Percentiles rank a stretch among this genome's conserved stretches.
phyloP scores from a whole-genome alignment of 2,113 vertebrate species.

The Phoxinus phoxinus region DNA sequence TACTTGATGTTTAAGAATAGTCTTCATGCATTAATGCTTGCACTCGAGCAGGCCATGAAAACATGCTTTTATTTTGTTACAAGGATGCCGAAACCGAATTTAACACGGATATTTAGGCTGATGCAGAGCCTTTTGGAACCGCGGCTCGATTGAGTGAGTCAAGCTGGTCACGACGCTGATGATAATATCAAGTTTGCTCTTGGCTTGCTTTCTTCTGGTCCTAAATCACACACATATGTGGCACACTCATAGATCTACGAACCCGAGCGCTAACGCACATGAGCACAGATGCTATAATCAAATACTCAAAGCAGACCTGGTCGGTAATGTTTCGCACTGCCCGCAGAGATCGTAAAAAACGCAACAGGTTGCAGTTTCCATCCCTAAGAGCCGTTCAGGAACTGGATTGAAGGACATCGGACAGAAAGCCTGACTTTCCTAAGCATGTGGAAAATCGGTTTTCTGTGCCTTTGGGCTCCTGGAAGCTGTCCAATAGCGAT shows the following conservation, averaged over 20 bases:
- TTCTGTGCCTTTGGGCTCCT: neutral
- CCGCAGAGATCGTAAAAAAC: conserved; percentile 6
- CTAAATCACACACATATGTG: conserved; percentile 58
- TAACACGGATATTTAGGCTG: conserved; percentile 48
- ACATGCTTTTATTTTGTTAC: neutral
- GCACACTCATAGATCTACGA: conserved; percentile 5
- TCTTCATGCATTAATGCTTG: conserved; percentile 7
- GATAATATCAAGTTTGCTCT: conserved; percentile 45
- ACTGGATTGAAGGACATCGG: conserved; percentile 6
- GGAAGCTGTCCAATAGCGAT: neutral
- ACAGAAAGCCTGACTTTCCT: neutral
- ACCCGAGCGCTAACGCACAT: neutral
- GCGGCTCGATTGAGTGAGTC: conserved; percentile 11
- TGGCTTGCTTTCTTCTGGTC: conserved; percentile 55
- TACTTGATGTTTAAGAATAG: neutral
- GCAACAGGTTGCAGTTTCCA: conserved; percentile 7
- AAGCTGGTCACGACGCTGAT: conserved; percentile 39
- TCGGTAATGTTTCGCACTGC: conserved; percentile 36
- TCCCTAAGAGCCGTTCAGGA: conserved; percentile 9
- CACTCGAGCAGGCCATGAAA: neutral
- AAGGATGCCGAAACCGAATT: conserved; percentile 44
- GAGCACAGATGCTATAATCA: conserved; percentile 58
- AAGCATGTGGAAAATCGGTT: conserved; percentile 10
- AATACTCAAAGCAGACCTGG: conserved; percentile 54
- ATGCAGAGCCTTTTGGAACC: conserved; percentile 50